Percentiles rank a stretch among this genome's conserved stretches.
phyloP scores from a whole-genome alignment of 2,888 invertebrate genomes.

The Drosophila mercatorum region DNA sequence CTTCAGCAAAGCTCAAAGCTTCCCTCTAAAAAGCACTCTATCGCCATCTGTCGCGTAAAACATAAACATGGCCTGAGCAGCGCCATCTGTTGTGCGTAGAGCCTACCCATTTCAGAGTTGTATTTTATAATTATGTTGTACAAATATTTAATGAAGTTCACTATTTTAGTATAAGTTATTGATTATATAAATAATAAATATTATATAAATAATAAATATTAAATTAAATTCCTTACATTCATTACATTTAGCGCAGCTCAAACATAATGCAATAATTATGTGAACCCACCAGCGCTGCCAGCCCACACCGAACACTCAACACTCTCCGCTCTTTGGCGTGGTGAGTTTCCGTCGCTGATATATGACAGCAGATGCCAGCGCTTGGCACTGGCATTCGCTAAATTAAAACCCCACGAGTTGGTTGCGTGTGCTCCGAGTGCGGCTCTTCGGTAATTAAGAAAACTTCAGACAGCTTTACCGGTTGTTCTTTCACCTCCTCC shows the following conservation, averaged over 20 bases:
- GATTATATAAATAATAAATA: too few relatives aligned
- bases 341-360: slow-evolving; percentile 17
- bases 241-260: too few relatives aligned
- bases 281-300: slow-evolving; percentile 28
- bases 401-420: slow-evolving; percentile 52
- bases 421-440: slow-evolving; percentile 43
- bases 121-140: background rate
- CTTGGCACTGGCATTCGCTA: slow-evolving; percentile 54
- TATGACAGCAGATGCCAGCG: slow-evolving; percentile 33
- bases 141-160: background rate
- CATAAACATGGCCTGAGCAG: background rate
- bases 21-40: background rate
- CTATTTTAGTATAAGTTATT: too few relatives aligned
- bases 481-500: slow-evolving; percentile 23
- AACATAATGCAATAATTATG: background rate
- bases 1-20: background rate
- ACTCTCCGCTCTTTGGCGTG: slow-evolving; percentile 25
- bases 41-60: background rate
- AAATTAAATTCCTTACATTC: too few relatives aligned
- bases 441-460: slow-evolving; percentile 51
- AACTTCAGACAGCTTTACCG: slow-evolving; percentile 56
- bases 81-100: slow-evolving; percentile 2
- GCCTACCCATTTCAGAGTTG: background rate
- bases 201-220: too few relatives aligned
- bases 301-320: background rate